Evolutionary conservation across 2,113 vertebrate species (phyloP).

Genomic region (Rhabdornis inornatus): DNA sequence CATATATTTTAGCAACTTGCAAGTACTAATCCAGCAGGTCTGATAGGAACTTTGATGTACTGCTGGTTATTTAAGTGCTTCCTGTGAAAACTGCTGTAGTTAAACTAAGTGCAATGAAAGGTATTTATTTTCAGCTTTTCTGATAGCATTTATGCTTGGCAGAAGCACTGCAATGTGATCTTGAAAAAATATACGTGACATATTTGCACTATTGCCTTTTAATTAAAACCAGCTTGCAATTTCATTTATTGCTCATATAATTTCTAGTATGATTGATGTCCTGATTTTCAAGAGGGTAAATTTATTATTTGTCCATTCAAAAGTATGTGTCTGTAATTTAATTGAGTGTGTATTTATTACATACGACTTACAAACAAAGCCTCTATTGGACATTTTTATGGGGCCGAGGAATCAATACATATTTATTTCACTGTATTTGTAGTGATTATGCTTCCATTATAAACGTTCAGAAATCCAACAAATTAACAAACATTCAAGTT

Average conservation of each 20-base stretch:
- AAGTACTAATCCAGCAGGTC: neutral
- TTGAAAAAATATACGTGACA: neutral
- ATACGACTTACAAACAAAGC: neutral
- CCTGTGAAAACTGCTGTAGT: neutral
- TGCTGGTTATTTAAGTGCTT: neutral
- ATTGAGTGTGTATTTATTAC: neutral
- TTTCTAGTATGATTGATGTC: neutral
- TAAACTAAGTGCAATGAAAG: neutral
- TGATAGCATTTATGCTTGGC: neutral
- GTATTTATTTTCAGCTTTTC: neutral
- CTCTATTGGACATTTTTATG: neutral
- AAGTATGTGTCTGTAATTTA: neutral
- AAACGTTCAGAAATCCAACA: neutral
- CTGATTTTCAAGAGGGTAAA: neutral
- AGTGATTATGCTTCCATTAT: neutral
- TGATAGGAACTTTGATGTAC: neutral
- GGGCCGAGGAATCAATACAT: neutral
- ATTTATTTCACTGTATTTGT: neutral
- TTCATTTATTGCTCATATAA: neutral
- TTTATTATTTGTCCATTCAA: neutral
- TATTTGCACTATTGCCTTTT: neutral
- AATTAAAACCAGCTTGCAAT: constrained; percentile 7
- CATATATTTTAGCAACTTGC: neutral
- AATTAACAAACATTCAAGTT: neutral
- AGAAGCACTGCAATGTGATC: neutral